phyloP scores from a whole-genome alignment of 2,113 vertebrate genomes.

The Chelonoidis abingdonii region DNA sequence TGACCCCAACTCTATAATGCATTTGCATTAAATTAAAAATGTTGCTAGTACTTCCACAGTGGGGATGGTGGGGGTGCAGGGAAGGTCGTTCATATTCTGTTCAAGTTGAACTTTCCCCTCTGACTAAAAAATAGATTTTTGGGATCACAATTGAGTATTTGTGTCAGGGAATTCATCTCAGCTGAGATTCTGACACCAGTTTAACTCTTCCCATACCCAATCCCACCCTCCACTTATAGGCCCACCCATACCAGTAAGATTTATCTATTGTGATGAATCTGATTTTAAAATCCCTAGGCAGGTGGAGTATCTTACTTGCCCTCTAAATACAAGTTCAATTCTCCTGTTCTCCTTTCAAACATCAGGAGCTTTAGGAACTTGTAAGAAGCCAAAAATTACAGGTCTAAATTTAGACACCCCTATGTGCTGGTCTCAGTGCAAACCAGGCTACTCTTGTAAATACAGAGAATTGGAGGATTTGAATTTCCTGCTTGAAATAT shows the following conservation, averaged over 20 bases:
- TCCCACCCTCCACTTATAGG: not conserved
- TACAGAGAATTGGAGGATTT: not conserved
- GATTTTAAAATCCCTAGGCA: not conserved
- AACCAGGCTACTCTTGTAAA: not conserved
- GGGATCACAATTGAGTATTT: not conserved
- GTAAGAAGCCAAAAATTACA: not conserved
- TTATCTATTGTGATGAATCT: not conserved
- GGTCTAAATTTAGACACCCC: not conserved
- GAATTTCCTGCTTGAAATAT: not conserved
- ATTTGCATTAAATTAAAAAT: not conserved
- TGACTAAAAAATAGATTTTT: not conserved
- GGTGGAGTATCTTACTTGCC: not conserved
- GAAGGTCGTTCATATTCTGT: not conserved
- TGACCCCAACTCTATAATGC: no score
- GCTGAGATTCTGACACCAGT: not conserved
- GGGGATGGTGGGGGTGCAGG: not conserved
- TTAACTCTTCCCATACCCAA: not conserved
- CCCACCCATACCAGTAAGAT: not conserved
- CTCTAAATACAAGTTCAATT: not conserved
- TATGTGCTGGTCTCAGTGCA: not conserved
- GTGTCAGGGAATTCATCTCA: not conserved
- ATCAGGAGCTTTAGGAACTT: not conserved
- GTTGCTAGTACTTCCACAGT: not conserved
- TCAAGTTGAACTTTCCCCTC: not conserved
- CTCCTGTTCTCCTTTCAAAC: not conserved